Evolutionary conservation across 2,797 vertebrate species (phyloP).

Genomic region (Tenualosa ilisha): DNA sequence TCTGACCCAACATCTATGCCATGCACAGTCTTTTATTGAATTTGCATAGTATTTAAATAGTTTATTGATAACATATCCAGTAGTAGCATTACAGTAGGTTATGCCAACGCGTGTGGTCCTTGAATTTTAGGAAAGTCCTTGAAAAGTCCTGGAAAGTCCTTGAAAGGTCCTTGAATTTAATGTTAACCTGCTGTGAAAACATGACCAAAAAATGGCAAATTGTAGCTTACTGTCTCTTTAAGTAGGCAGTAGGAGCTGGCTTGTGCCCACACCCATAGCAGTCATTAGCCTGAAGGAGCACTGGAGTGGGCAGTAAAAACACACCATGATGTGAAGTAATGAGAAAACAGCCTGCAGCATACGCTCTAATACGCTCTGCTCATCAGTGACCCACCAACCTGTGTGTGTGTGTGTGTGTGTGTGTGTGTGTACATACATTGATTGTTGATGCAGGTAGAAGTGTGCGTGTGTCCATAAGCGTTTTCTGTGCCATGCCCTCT

Average conservation of each 20-base stretch:
- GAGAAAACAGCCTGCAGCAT: background rate
- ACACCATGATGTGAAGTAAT: background rate
- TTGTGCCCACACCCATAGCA: background rate
- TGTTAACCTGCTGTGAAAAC: no score
- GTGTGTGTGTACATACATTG: background rate
- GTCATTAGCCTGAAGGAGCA: background rate
- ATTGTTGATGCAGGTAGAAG: background rate
- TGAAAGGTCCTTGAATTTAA: no score
- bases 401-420: background rate
- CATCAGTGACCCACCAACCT: background rate
- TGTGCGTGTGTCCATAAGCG: background rate
- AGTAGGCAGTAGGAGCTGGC: background rate
- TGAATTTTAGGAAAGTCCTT: no score
- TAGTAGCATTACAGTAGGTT: no score
- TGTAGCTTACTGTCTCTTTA: no score
- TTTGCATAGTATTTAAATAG: no score
- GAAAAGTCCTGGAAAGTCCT: no score
- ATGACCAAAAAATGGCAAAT: no score
- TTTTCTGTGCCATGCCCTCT: background rate
- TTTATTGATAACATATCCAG: no score
- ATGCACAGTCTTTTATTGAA: no score
- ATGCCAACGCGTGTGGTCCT: no score
- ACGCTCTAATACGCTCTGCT: background rate
- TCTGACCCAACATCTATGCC: no score
- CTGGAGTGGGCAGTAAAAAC: background rate